phyloP scores from a whole-genome alignment of 2,113 vertebrate genomes.

The Ochotona curzoniae region DNA sequence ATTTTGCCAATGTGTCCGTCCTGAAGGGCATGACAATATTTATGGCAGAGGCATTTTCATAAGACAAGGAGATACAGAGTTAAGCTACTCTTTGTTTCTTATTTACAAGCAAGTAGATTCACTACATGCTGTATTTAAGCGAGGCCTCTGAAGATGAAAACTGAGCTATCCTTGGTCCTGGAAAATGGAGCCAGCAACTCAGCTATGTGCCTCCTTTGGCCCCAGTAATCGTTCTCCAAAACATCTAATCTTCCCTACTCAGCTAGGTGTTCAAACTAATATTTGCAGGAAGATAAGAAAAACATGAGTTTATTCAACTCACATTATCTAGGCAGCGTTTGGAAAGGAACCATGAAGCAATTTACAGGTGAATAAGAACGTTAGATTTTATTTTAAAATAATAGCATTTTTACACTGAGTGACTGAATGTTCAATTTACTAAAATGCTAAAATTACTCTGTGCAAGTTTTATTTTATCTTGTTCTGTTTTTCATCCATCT shows the following conservation, averaged over 20 bases:
- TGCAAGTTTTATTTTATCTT: conserved; percentile 1
- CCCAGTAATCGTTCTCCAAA: neutral
- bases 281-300: neutral
- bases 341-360: neutral
- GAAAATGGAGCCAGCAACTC: neutral
- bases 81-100: conserved; percentile 30
- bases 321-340: neutral
- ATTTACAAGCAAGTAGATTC: conserved; percentile 36
- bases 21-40: neutral
- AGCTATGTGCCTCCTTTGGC: neutral
- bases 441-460: neutral
- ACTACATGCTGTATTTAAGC: neutral
- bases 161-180: neutral
- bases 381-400: conserved; percentile 23
- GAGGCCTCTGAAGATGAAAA: neutral
- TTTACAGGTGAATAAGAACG: neutral
- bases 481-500: neutral
- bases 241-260: neutral
- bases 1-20: conserved; percentile 41
- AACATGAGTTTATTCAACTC: neutral
- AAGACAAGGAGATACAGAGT: neutral
- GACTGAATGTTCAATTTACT: conserved; percentile 20
- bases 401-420: neutral
- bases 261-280: neutral
- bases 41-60: conserved; percentile 41